These are phyloP conservation scores for Drosophila ogumai DNA, from an alignment of 1,140 invertebrate species.

Conservation along the genomic window DNA sequence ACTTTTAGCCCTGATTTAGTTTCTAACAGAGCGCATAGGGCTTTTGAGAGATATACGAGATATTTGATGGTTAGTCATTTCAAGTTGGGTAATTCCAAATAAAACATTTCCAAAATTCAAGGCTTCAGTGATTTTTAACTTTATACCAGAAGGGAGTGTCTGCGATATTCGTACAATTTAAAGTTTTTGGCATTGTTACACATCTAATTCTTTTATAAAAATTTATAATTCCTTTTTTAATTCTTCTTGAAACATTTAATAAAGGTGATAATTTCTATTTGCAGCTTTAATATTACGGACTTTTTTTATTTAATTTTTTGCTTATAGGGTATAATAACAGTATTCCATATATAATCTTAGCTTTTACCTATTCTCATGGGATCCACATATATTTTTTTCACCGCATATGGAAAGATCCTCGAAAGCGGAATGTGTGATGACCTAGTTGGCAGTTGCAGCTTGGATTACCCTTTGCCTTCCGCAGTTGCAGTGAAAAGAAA, in stretches of 20 bases:
- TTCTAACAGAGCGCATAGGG: background rate
- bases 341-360: too few species aligned
- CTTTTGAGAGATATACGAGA: background rate
- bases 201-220: background rate
- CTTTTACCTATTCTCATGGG: background rate
- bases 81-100: background rate
- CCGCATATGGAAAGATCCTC: background rate
- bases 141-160: background rate
- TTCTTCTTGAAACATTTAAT: background rate
- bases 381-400: background rate
- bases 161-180: background rate
- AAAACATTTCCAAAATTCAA: background rate
- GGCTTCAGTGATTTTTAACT: background rate
- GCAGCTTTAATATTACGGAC: background rate
- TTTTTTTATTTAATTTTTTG: too few species aligned
- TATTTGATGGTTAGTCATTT: slow-evolving; percentile 3
- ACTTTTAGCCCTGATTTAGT: background rate
- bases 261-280: background rate
- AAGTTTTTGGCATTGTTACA: background rate
- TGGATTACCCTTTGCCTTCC: slow-evolving; percentile 3
- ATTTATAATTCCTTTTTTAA: background rate
- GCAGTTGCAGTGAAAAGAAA: slow-evolving; percentile 20
- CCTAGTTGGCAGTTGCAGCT: slow-evolving; percentile 14
- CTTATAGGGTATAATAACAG: too few species aligned
- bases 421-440: background rate